Evolutionary conservation across 2,888 invertebrate genomes (phyloP), one percentile per base, ranked within the genome.

Genomic region (Synanthedon myopaeformis): DNA sequence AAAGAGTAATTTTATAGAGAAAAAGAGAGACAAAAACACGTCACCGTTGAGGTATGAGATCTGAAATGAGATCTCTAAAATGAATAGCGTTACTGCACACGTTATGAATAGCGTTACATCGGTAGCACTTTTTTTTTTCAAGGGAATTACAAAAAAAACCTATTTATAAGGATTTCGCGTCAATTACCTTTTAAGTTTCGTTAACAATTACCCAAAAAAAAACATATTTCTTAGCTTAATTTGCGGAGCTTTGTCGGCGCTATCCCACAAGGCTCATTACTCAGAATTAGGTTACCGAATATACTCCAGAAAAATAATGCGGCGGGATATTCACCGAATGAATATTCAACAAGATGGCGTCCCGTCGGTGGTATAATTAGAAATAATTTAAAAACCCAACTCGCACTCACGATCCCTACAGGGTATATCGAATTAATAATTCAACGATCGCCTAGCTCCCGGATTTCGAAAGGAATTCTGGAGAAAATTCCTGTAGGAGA

Each of bases 1-100:
- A 82, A 84, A 82, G 81, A 74, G 71, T 77, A 76, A 77, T 45
- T 81, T 83, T 82, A 81, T 78, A 70, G 68, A 62, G 59, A 71
- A 70, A 82, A 84, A 82, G 81, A 74, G 71, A 23, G 35, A 45
- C n/a, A 79, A 74, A 74, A 81, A 76, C 77, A 69, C 78, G 77
- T 28, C 76, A 76, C 81, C 78, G 80, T 72, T 75, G 69, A 69
- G 74, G 71, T 74, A 83, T 82, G 81, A 79, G 76, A 78, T 76
- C 75, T 76, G 69, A 63, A 79, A 77, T 74, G 68, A 74, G 69
- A 66, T 71, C 70, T 72, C 62, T 59, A 57, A 57, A 55, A 53
- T 51, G 49, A 52, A 57, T 1, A 49, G 12, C 12, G 49, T 49
- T 17, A 49, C 49, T 35, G 28, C 28, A 35, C 28, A 8, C 2